A percentile compares a stretch with the other conserved stretches of the same genome.
These are phyloP conservation scores for Drosophila leonis DNA, from an alignment of 2,888 invertebrate genomes.

Conservation along the genomic window DNA sequence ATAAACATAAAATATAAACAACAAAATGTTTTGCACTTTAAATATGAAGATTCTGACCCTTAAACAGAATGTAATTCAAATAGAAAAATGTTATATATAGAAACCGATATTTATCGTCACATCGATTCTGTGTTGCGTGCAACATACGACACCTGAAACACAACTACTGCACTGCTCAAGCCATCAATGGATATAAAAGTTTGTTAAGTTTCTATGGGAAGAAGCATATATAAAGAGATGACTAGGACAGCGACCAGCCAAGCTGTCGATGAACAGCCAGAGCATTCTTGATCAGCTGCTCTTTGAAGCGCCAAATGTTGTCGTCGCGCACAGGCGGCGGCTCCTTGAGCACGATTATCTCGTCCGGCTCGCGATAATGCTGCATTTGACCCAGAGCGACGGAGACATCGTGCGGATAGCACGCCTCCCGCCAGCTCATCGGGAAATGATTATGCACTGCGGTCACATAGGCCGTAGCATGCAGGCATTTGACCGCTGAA, in stretches of 20 bases:
- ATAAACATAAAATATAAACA: too few relatives aligned
- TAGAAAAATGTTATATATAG: not conserved
- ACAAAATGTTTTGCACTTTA: not conserved
- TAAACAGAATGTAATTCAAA: not conserved
- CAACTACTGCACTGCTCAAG: not conserved
- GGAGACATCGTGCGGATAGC: constrained; percentile 92
- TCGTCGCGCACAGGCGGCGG: constrained; percentile 92
- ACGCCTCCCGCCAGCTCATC: constrained; percentile 92
- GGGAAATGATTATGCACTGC: constrained; percentile 96
- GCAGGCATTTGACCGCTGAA: constrained; percentile 96
- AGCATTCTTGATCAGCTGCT: constrained; percentile 39
- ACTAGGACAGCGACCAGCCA: constrained; percentile 13
- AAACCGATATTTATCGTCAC: not conserved
- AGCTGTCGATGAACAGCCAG: constrained; percentile 31
- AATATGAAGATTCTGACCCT: not conserved
- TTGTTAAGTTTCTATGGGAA: too few relatives aligned
- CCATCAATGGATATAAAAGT: too few relatives aligned
- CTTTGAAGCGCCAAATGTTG: constrained; percentile 84
- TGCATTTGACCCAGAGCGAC: constrained; percentile 93
- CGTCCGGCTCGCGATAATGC: constrained; percentile 94
- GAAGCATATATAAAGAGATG: not conserved
- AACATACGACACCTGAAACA: not conserved
- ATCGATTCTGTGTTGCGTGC: not conserved
- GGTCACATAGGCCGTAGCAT: constrained; percentile 93
- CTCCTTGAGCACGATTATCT: constrained; percentile 87